Evolutionary conservation across 2,888 invertebrate genomes (phyloP), one percentile per base, ranked within the genome.

Genomic region (Caenorhabditis virilis): DNA sequence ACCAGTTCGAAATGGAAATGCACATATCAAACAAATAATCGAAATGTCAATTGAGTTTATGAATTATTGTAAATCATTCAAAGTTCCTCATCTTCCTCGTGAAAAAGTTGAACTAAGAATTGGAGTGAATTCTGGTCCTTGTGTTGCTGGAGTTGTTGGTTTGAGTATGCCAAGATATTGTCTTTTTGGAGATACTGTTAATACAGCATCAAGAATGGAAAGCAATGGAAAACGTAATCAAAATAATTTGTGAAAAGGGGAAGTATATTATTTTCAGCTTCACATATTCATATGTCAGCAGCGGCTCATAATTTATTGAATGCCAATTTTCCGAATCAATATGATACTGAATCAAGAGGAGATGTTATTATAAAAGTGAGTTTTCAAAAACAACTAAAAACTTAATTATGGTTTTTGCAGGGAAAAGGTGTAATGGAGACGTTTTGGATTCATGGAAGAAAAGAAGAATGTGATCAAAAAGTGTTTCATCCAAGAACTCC

Each of bases 171-270:
- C 78, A 0, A 11, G 77, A 22, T 77, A 78, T 43, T 77, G 77
- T 48, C 61, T 77, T 2, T 78, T 78, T 51, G 78, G 78, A 13
- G 78, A 78, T 42, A 77, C 76, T 2, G 75, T 78, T 13, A 78
- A 78, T 49, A 78, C 78, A 11, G 78, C 78, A 5, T 63, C 64
- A 1, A 56, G 78, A 27, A 79, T 78, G 79, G 78, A 78, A 39
- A 62, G 60, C 43, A 75, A 79, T 60, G 72, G 78, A 35, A 78
- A 79, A 61, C 72, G 78, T 78, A n/a, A 15, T 18, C 3, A 16
- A 6, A 39, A 15, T 16, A 39, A 39, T 20, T 39, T 39, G 6
- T 16, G 6, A 6, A 39, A 9, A 39, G n/a, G n/a, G n/a, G n/a
- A 30, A 30, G 13, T 9, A 9, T 13, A 1, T 13, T 5, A 20